phyloP scores from a whole-genome alignment of 2,888 invertebrate species.

The Anoplius nigerrimus region DNA sequence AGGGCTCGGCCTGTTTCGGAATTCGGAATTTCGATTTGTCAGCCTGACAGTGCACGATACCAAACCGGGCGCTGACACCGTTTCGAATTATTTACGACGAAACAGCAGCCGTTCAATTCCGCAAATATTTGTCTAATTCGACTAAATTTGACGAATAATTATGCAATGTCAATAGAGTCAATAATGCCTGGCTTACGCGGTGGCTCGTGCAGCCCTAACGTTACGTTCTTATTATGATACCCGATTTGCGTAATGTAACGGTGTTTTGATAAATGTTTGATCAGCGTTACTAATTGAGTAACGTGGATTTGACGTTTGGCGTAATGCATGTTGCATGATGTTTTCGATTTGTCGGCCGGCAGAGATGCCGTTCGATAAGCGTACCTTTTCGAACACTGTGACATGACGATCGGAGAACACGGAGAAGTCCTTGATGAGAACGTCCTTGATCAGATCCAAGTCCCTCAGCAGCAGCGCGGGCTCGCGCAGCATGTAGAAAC shows the following conservation, averaged over 20 bases:
- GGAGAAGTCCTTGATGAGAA: constrained; percentile 75
- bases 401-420: constrained; percentile 60
- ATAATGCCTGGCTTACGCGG: too few relatives aligned
- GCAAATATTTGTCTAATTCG: not conserved
- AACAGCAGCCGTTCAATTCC: too few relatives aligned
- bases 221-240: too few relatives aligned
- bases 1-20: constrained; percentile 61
- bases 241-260: too few relatives aligned
- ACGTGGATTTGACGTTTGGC: not conserved
- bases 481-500: constrained; percentile 34
- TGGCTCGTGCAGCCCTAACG: too few relatives aligned
- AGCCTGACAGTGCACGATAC: too few relatives aligned
- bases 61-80: too few relatives aligned
- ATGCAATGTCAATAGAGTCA: too few relatives aligned
- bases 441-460: constrained; percentile 69
- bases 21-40: constrained; percentile 6
- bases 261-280: too few relatives aligned
- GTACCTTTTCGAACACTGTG: constrained; percentile 63
- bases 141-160: too few relatives aligned
- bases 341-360: not conserved
- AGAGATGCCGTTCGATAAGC: not conserved
- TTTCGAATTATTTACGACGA: not conserved
- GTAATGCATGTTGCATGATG: not conserved
- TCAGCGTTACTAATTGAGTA: not conserved
- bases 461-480: constrained; percentile 71